Base-by-base conservation (phyloP, 2,888 invertebrate species). In the Esperia sulphurella region DNA sequence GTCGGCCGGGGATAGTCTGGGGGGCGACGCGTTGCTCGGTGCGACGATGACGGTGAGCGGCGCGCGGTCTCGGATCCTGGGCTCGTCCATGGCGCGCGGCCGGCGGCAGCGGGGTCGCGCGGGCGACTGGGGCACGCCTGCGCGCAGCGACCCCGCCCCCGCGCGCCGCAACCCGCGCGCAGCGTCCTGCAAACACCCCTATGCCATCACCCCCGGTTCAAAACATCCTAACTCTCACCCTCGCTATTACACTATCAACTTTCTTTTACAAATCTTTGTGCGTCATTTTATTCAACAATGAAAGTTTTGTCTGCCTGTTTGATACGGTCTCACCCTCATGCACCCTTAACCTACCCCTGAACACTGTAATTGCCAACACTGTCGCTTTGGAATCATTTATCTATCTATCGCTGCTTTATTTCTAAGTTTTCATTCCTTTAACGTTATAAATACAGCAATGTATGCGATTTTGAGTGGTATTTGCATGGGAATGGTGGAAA, bases 21-120 rank as follows among this genome's bases (percentile, higher is more conserved):
- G 93, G 76, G 87, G 93, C 81, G 82, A 93, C 75, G 91, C 92
- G 76, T 92, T 92, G 86, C 92, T 92, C 58, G 93, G 91, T 57
- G 93, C 91, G 67, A 93, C 93, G 61, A 90, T 90, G 65, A 90
- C 90, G 45, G 90, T 89, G 64, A 90, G 86, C 49, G 89, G 89
- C 65, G 81, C 87, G 65, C 89, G 87, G 60, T 89, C 89, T 53
- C 88, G 74, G 51, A 64, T 72, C 61, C 87, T 67, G 21, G 70
- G 64, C 50, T 90, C 90, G 69, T 88, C 89, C 88, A 84, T 88
- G 71, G 83, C 90, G 81, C 87, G 87, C 89, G 83, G 82, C 89
- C 85, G 87, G 83, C 87, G 86, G 85, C 88, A 75, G 83, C 90
- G 89, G 86, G 85, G 86, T 86, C 90, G 90, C 89, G 86, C 85